Base-by-base conservation (phyloP, 2,888 invertebrate genomes). In the Leptopilina syphax region DNA sequence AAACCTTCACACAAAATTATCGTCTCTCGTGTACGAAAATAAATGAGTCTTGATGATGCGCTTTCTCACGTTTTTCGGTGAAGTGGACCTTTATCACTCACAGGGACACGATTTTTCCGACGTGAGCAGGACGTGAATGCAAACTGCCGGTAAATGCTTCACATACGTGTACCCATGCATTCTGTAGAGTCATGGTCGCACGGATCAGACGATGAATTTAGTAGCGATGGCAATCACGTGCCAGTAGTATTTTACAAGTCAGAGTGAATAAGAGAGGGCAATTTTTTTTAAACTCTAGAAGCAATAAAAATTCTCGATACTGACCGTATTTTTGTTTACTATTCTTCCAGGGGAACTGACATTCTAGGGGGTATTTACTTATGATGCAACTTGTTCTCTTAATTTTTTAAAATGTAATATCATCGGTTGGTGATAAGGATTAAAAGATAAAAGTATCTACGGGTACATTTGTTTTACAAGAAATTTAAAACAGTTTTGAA, bases 161-260 rank as follows among this genome's bases (percentile, higher is more conserved):
- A 70, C 50, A 68, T 68, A 68, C 50, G 70, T 70, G 54, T 70
- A 50, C 70, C 70, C 70, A 70, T 70, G 70, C 50, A 70, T 70
- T 54, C 70, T 73, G 57, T 34, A 73, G 27, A 73, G 57, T 73
- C 73, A 73, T 34, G 73, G 73, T 73, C 73, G 73, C 73, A 73
- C 54, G 57, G 57, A 73, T 73, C 73, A 73, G 73, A 73, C 57
- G 73, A 73, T 73, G 57, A 13, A 73, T 73, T 73, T 34, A 73
- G 57, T n/a, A 57, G 73, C 34, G 34, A 73, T 73, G 73, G 73
- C 34, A 57, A 73, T 73, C 57, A 73, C 73, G 73, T 57, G 73
- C 73, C 57, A 54, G 73, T 73, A 73, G 73, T 73, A 73, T 73
- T 73, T 73, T 73, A 73, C 41, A 54, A 57, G 57, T n/a, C 27